Evolutionary conservation across 53 echinoderm and acorn worm genomes (phyloP).

Genomic region (Echinometra lucunter): DNA sequence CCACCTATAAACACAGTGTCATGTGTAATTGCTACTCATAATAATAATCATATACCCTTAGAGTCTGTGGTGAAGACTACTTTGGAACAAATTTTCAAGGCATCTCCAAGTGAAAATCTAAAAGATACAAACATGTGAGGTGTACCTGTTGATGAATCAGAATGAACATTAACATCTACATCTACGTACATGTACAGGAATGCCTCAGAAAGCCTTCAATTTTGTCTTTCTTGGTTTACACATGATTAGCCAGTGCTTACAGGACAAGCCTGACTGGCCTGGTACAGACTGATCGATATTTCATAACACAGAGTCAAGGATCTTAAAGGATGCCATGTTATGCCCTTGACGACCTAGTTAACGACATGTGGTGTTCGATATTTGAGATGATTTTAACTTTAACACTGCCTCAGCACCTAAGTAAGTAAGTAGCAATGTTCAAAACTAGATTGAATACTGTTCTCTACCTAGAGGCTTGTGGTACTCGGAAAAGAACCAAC

Average conservation of each 20-base stretch:
- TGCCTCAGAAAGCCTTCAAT: neutral
- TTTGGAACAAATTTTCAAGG: too few species aligned
- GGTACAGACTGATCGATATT: neutral
- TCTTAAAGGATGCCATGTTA: neutral
- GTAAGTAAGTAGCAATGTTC: neutral
- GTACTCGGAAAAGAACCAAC: neutral
- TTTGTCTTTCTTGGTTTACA: neutral
- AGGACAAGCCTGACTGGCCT: neutral
- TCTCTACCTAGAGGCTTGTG: neutral
- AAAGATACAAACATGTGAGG: neutral
- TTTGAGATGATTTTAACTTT: neutral
- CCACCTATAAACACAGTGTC: too few species aligned
- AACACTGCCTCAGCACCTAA: neutral
- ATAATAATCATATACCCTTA: too few species aligned
- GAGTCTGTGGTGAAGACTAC: too few species aligned
- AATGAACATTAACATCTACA: neutral
- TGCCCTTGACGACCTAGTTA: neutral
- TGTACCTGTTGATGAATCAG: too few species aligned
- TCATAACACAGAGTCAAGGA: neutral
- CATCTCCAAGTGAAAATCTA: too few species aligned
- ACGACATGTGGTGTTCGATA: neutral
- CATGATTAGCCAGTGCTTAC: neutral
- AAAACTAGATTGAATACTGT: neutral
- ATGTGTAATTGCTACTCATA: too few species aligned
- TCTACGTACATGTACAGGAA: neutral